Base-by-base conservation (phyloP, 2,797 vertebrate species). In the Columba guinea region DNA sequence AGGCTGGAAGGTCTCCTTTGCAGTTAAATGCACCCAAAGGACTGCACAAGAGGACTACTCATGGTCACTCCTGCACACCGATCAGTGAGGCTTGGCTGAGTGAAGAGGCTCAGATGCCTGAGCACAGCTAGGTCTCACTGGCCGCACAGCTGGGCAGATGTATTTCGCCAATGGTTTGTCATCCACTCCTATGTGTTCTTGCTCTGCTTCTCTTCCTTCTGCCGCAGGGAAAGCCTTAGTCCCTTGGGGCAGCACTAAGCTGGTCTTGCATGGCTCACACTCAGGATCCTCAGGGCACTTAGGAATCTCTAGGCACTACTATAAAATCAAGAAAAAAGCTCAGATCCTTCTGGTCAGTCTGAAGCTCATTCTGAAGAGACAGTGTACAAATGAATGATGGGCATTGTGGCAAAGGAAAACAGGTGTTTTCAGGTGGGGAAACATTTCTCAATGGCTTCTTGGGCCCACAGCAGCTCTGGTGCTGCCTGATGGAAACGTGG, bases 201-300 rank as follows among this genome's bases (percentile, higher is more conserved):
- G 20, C 37, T 86, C 26, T 60, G 21, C 4, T 92, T 7, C 23
- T 78, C 11, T 13, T 89, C 51, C 28, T 71, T 30, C 41, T 84
- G 63, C 19, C 14, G 3, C 0, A 10, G 21, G 30, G 11, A 80
- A 70, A 82, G 13, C 41, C 26, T 75, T 13, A 44, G 24, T 27
- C 2, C 10, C 13, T 23, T 24, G 34, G 11, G 18, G 30, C 59
- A 87, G 59, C 51, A 37, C 7, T 32, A 86, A 56, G 28, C 9
- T 88, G 27, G 15, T 30, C 12, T 56, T 39, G 1, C 11, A 14
- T 1, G 3, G 3, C 34, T 63, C 73, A 10, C 8, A 1, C 7
- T 60, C 11, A 0, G 0, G 22, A 51, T 53, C 34, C n/a, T 62
- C 32, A 58, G 59, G 23, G 23, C 19, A 20, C 17, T 59, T 18